Percentiles rank a stretch among this genome's conserved stretches.
Evolutionary conservation across 2,113 vertebrate genomes (phyloP).

Genomic region (Takifugu flavidus): DNA sequence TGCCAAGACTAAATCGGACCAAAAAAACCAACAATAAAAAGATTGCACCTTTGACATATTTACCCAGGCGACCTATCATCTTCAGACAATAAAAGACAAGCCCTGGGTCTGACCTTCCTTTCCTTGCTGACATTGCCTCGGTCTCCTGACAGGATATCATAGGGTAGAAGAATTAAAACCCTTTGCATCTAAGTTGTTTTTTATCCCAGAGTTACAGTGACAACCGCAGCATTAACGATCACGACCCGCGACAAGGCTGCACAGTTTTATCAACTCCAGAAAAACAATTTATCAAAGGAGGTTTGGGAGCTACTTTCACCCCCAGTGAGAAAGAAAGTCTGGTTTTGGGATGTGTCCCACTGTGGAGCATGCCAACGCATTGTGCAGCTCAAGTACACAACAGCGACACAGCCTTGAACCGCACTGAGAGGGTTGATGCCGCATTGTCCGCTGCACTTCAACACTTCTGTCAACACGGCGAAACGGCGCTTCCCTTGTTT

Average conservation of each 20-base stretch:
- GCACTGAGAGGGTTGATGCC: constrained; percentile 52
- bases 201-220: constrained; percentile 1
- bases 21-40: constrained; percentile 24
- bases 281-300: constrained; percentile 11
- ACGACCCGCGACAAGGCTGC: background rate
- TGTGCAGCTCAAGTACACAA: constrained; percentile 66
- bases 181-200: background rate
- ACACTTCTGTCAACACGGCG: constrained; percentile 49
- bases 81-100: constrained; percentile 53
- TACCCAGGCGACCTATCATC: constrained; percentile 15
- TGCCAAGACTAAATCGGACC: background rate
- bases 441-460: constrained; percentile 58
- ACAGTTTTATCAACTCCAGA: constrained; percentile 6
- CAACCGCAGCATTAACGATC: background rate
- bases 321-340: constrained; percentile 13
- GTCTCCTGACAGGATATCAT: constrained; percentile 17
- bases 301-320: constrained; percentile 24
- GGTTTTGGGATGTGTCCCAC: constrained; percentile 57
- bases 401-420: constrained; percentile 74
- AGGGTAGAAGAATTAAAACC: background rate
- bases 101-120: constrained; percentile 27
- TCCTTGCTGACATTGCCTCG: constrained; percentile 19
- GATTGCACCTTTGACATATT: constrained; percentile 2
- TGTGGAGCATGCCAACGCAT: constrained; percentile 59
- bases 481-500: constrained; percentile 31